Evolutionary conservation across 1,140 invertebrate genomes (phyloP).

Genomic region (Bombus turneri): DNA sequence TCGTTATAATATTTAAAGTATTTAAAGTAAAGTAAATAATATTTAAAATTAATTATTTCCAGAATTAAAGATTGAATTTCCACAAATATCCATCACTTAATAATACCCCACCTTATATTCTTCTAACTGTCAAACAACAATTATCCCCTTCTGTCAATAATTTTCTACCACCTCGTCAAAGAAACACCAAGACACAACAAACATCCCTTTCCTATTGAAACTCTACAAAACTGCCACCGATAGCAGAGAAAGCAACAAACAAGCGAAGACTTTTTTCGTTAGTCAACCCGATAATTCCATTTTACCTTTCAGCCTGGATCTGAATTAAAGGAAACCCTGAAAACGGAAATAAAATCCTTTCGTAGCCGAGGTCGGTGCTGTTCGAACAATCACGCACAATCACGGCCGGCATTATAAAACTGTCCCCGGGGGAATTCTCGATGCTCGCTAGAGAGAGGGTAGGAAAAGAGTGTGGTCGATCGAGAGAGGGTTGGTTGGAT

Average conservation of each 20-base stretch:
- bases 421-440: constrained; percentile 72
- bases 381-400: constrained; percentile 77
- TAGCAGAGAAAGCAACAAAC: not conserved
- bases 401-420: constrained; percentile 78
- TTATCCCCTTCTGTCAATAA: not conserved
- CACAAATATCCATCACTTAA: too few species aligned
- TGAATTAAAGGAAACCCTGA: constrained; percentile 33
- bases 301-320: not conserved
- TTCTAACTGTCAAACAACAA: not conserved
- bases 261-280: not conserved
- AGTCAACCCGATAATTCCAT: not conserved
- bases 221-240: not conserved
- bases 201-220: not conserved
- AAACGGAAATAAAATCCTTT: constrained; percentile 40
- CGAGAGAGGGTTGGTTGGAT: constrained; percentile 53
- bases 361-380: constrained; percentile 17
- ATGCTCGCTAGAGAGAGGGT: not conserved
- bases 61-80: too few species aligned
- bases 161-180: not conserved
- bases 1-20: too few species aligned
- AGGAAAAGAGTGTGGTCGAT: not conserved
- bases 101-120: too few species aligned
- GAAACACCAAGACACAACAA: not conserved
- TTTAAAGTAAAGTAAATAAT: too few species aligned
- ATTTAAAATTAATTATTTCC: too few species aligned